Percentiles rank a stretch among this genome's conserved stretches.
phyloP scores from a whole-genome alignment of 2,797 vertebrate genomes.

The Xenops minutus region DNA sequence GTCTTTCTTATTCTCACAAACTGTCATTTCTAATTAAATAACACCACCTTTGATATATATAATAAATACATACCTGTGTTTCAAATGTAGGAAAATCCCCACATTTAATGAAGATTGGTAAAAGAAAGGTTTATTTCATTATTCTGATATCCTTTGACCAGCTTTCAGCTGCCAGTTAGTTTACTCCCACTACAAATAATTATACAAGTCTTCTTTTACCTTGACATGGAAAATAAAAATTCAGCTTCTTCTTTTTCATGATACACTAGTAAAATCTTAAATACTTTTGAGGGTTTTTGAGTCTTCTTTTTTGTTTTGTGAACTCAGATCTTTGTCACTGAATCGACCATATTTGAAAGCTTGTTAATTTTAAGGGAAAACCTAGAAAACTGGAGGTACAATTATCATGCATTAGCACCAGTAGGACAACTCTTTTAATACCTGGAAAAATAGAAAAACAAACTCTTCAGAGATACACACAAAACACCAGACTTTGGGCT shows the following conservation, averaged over 20 bases:
- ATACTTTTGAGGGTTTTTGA: not conserved
- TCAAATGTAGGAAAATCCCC: fast-evolving
- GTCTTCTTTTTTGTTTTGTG: not conserved
- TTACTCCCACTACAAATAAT: not conserved
- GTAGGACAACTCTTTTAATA: not conserved
- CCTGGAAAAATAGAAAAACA: not conserved
- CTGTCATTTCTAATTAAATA: not conserved
- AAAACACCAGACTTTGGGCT: not conserved
- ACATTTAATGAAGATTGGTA: not conserved
- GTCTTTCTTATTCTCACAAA: not conserved
- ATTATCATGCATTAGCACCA: not conserved
- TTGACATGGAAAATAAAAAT: not conserved
- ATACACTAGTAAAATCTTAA: not conserved
- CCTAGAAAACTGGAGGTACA: not conserved
- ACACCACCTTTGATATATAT: not conserved
- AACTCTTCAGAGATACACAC: not conserved
- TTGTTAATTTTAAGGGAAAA: not conserved
- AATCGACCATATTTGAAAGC: not conserved
- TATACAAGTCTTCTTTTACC: not conserved
- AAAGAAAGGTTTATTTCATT: not conserved
- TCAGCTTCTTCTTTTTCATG: not conserved
- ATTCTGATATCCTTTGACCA: not conserved
- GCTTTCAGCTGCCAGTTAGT: not conserved
- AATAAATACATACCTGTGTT: not conserved
- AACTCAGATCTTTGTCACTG: not conserved